phyloP scores from a whole-genome alignment of 2,113 vertebrate genomes.

The Emydura subglobosa region DNA sequence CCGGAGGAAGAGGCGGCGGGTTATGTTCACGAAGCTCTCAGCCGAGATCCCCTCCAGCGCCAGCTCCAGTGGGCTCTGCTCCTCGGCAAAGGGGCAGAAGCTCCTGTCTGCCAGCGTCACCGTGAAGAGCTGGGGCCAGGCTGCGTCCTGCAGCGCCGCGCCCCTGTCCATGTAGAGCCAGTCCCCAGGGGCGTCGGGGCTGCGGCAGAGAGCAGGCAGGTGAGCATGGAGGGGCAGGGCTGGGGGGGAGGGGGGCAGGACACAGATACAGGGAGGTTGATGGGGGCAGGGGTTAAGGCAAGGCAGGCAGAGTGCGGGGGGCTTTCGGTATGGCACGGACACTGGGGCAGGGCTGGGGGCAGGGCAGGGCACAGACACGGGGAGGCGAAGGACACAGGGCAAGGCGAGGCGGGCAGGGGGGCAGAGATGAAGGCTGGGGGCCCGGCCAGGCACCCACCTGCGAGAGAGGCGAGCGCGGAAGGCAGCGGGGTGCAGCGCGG shows the following conservation, averaged over 20 bases:
- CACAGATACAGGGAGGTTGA: fast-evolving
- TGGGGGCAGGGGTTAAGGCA: fast-evolving
- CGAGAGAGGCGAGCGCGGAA: conserved; percentile 23
- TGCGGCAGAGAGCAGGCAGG: not conserved
- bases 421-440: not conserved
- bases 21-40: conserved; percentile 26
- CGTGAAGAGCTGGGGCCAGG: not conserved
- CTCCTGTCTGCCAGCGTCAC: not conserved
- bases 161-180: not conserved
- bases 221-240: fast-evolving
- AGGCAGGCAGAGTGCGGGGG: not conserved
- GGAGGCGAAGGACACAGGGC: fast-evolving
- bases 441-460: conserved; percentile 9
- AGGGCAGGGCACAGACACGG: fast-evolving
- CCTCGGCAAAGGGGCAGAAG: conserved; percentile 57
- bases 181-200: not conserved
- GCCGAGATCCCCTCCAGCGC: conserved; percentile 32
- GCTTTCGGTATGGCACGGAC: fast-evolving
- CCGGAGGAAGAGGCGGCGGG: not conserved
- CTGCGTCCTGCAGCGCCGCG: fast-evolving
- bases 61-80: conserved; percentile 3
- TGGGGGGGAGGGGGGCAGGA: fast-evolving
- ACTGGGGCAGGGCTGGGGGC: fast-evolving
- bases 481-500: fast-evolving
- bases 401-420: not conserved